Evolutionary conservation across 2,113 vertebrate species (phyloP).

Genomic region (Laterallus jamaicensis): DNA sequence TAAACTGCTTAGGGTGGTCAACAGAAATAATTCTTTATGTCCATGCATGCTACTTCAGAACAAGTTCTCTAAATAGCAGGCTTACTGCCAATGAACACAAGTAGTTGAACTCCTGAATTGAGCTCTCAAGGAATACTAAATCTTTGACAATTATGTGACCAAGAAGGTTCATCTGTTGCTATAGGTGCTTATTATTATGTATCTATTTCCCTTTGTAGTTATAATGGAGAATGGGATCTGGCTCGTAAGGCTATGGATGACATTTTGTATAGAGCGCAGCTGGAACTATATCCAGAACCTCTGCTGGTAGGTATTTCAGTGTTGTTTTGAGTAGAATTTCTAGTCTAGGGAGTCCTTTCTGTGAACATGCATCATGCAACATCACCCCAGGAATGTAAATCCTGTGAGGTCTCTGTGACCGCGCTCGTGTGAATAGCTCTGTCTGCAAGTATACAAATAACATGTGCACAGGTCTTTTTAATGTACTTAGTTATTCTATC

Average conservation of each 20-base stretch:
- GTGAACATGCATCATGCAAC: rapidly evolving
- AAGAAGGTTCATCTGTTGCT: not conserved
- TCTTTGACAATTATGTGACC: not conserved
- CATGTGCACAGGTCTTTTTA: not conserved
- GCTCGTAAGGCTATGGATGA: constrained; percentile 96
- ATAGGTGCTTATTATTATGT: not conserved
- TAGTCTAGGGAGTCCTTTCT: not conserved
- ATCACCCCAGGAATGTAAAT: not conserved
- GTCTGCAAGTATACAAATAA: not conserved
- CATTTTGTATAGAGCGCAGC: constrained; percentile 91
- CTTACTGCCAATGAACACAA: not conserved
- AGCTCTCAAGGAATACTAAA: not conserved
- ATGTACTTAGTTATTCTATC: not conserved
- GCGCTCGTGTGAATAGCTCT: not conserved
- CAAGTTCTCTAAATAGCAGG: not conserved
- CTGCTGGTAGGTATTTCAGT: constrained; percentile 85
- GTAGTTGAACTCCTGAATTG: not conserved
- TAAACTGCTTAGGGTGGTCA: not conserved
- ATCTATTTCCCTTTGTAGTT: constrained; percentile 76
- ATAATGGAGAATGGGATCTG: constrained; percentile 93
- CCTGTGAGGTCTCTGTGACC: not conserved
- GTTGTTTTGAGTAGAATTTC: not conserved
- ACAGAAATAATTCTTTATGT: not conserved
- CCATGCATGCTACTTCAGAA: not conserved
- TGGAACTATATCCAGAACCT: constrained; percentile 95